These are phyloP conservation scores for Clostera curtula DNA, from an alignment of 2,888 invertebrate species.

Conservation along the genomic window DNA sequence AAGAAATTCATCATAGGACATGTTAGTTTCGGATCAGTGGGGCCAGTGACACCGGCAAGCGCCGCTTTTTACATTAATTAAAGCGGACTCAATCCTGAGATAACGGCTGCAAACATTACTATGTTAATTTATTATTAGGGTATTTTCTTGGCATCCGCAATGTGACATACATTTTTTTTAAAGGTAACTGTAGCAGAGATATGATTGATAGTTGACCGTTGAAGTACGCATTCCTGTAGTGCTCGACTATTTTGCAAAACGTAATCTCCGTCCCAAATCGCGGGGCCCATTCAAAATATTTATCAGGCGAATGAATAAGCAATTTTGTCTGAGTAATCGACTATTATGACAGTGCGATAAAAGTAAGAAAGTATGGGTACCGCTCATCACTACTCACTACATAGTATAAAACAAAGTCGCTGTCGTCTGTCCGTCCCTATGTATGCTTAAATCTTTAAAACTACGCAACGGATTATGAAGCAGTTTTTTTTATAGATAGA, in stretches of 20 bases:
- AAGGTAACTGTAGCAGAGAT: conserved; percentile 69
- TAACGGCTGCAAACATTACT: conserved; percentile 68
- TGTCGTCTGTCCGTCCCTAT: too few species aligned
- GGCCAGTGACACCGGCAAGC: conserved; percentile 61
- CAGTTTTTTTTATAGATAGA: too few species aligned
- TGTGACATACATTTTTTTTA: conserved; percentile 69
- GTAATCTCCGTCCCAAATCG: conserved; percentile 37
- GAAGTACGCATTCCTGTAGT: conserved; percentile 43
- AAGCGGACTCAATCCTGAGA: conserved; percentile 61
- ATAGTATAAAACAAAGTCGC: too few species aligned
- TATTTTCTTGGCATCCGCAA: conserved; percentile 69
- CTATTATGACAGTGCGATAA: too few species aligned
- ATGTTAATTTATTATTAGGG: conserved; percentile 72
- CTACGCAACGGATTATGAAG: too few species aligned
- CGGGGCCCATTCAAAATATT: conserved; percentile 24
- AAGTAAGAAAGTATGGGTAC: too few species aligned
- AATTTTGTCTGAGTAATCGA: not conserved
- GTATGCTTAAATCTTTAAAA: too few species aligned
- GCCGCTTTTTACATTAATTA: conserved; percentile 65
- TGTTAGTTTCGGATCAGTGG: conserved; percentile 25
- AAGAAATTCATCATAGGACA: conserved; percentile 9
- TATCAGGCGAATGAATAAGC: conserved; percentile 11
- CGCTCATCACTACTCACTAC: too few species aligned
- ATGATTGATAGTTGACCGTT: conserved; percentile 70
- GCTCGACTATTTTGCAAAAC: conserved; percentile 28